Conservation (phyloP, 2,888 invertebrate species). For the Pammene fasciana region DNA sequence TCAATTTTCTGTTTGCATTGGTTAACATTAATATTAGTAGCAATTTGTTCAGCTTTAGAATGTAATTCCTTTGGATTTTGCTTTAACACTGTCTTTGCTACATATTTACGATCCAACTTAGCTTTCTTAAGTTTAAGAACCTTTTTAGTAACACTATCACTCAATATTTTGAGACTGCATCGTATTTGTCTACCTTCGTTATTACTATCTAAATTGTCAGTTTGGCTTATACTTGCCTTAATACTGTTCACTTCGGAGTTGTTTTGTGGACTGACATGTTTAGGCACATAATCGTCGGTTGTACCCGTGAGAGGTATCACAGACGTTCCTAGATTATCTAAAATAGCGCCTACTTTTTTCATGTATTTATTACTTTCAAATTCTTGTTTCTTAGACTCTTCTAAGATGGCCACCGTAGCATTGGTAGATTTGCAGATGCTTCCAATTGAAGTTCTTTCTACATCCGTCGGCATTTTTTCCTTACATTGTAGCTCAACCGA, state of each 20-base stretch:
- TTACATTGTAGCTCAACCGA: neutral
- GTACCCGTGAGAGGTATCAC: constrained; percentile 3
- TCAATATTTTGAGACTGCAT: constrained; percentile 30
- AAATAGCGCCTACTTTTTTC: constrained; percentile 5
- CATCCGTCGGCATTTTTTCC: neutral
- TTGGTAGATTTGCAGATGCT: neutral
- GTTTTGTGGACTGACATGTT: neutral
- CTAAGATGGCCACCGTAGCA: neutral
- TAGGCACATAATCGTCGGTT: neutral
- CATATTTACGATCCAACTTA: neutral
- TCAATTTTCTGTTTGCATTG: neutral
- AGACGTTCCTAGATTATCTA: constrained; percentile 12
- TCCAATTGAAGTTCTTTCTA: neutral
- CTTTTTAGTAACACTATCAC: constrained; percentile 12
- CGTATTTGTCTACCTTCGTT: neutral
- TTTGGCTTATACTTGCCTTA: neutral
- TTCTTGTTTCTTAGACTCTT: neutral
- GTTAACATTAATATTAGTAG: constrained; percentile 17
- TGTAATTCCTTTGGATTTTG: neutral
- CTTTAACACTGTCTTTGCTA: neutral
- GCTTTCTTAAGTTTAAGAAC: constrained; percentile 18
- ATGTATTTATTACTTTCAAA: neutral
- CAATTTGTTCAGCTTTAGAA: neutral
- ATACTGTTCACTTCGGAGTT: too few relatives aligned
- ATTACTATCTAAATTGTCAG: neutral